Evolutionary conservation across 53 echinoderm and acorn worm genomes (phyloP).

Genomic region (Holothuria leucospilota): DNA sequence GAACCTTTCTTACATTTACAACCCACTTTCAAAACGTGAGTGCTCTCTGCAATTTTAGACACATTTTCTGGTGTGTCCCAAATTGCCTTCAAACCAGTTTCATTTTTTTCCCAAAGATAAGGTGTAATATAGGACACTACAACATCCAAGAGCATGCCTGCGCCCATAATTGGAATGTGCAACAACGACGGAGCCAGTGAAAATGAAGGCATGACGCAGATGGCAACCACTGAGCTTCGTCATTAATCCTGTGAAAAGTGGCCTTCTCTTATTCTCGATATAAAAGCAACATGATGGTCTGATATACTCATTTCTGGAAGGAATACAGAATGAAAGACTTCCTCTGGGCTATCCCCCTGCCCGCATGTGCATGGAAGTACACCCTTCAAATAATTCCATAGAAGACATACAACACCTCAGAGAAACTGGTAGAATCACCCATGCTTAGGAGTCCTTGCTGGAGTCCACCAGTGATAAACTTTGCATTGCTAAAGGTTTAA

Average conservation of each 20-base stretch:
- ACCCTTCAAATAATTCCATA: constrained; percentile 4
- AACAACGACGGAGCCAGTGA: constrained; percentile 15
- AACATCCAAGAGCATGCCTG: constrained; percentile 11
- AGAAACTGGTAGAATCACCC: not conserved
- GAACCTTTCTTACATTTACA: constrained; percentile 41
- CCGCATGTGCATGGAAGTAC: constrained; percentile 6
- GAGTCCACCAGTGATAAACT: constrained; percentile 5
- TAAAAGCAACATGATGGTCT: constrained; percentile 21
- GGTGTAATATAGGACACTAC: not conserved
- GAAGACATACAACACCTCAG: constrained; percentile 6
- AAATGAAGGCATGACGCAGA: not conserved
- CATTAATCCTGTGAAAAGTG: constrained; percentile 38
- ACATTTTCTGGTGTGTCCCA: constrained; percentile 22
- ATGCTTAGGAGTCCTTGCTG: not conserved
- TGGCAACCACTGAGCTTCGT: constrained; percentile 57
- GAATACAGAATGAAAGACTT: not conserved
- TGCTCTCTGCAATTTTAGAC: not conserved
- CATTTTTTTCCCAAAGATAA: constrained; percentile 3
- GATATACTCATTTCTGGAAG: not conserved
- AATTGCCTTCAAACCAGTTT: not conserved
- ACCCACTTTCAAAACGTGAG: not conserved
- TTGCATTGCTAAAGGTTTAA: not conserved
- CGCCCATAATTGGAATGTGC: constrained; percentile 7
- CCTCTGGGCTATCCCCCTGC: not conserved
- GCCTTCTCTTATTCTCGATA: not conserved